Base-by-base conservation (phyloP, 2,797 vertebrate genomes). In the Mycteria americana region DNA sequence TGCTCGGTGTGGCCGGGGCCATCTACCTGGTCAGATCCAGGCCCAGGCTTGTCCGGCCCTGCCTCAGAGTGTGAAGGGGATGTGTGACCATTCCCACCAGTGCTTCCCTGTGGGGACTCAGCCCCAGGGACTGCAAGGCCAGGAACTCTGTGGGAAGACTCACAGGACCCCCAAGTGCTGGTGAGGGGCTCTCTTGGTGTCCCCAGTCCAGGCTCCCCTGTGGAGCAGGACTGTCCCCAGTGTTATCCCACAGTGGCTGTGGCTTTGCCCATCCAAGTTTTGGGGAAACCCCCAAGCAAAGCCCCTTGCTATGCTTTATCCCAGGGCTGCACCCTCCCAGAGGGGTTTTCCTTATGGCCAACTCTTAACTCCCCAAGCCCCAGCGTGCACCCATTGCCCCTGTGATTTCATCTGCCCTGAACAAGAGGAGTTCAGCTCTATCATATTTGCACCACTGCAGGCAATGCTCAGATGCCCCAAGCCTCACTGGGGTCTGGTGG, bases 1-100 rank as follows among this genome's bases (percentile, higher is more conserved):
- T 97, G 64, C 77, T 95, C 0, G n/a, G 5, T 0, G 21, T 81
- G 60, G 91, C 69, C 0, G 91, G 56, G 5, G 56, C 59, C 0
- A 0, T 85, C n/a, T 95, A 21, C 5, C 35, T 96, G 86, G 6
- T 64, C 69, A 93, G 77, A 45, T 27, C 19, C 68, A 56, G 65
- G 59, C 7, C 21, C 0, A 1, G 27, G 64, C 50, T 90, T 1
- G 0, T 23, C 75, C 13, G 3, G 33, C 27, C 9, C 31, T 93
- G 95, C 57, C 2, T 0, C 72, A 70, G 64, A 6, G 22, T 3
- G 30, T 88, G 83, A 83, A 39, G 37, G 89, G 23, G 41, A 4
- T 1, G 3, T 3, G 1, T 7, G 21, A 23, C 33, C 5, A 0
- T 51, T 33, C 63, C 67, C 46, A 5, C 4, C 2, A 1, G 30